Base-by-base conservation (phyloP, 2,797 vertebrate species). In the Gymnothorax javanicus region DNA sequence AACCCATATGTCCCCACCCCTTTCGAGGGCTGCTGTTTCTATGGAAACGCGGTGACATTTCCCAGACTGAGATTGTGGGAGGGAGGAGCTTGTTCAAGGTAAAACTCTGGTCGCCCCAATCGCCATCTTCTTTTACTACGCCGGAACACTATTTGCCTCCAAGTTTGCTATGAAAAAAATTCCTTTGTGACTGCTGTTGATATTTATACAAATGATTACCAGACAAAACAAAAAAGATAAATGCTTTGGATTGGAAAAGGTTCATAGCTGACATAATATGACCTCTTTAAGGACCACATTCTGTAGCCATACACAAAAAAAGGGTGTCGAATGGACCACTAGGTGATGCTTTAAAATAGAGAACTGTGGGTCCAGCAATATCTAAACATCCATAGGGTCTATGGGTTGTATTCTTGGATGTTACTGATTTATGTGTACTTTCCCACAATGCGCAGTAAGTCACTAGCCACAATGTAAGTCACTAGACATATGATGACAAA, bases 11-110 rank as follows among this genome's bases (percentile, higher is more conserved):
- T 56, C 77, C 52, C 52, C 20, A n/a, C 4, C 77, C 77, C 23
- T 52, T 81, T 56, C 50, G 50, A 43, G 52, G 52, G n/a, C 77
- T 81, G 77, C 77, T 81, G 77, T 81, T 81, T 56, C 77, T 52
- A 81, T 81, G 77, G 25, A 20, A 56, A 81, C 23, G 77, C 9
- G 56, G 56, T 13, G 77, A 56, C 77, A 56, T 81, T 81, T 81
- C 77, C 52, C 77, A 56, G 52, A 81, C 77, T 81, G 77, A 81
- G 77, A 52, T 52, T 7, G 52, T 81, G 77, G 77, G 77, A 23
- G 52, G 77, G 77, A 81, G 77, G 77, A 81, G 77, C 20, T 56
- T 54, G 52, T 56, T 81, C 17, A 50, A 81, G 77, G 56, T 52
- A 81, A 52, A 81, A n/a, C 77, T 56, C 50, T 77, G 73, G 73